phyloP scores from a whole-genome alignment of 2,797 vertebrate genomes.

The Rhinoraja longicauda region DNA sequence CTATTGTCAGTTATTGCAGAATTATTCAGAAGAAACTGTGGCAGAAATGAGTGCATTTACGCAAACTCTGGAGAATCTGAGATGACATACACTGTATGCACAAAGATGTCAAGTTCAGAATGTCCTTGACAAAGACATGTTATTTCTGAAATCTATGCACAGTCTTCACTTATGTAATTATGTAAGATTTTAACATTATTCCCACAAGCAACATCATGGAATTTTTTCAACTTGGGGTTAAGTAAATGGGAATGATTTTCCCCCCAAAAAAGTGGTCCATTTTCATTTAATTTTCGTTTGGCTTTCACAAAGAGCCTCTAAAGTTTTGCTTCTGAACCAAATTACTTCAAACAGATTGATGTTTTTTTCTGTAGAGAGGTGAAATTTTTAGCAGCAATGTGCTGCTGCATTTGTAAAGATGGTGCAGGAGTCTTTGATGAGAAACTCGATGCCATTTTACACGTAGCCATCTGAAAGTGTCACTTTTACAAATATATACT shows the following conservation, averaged over 20 bases:
- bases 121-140: neutral
- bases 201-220: neutral
- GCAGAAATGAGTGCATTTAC: neutral
- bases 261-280: too few species aligned
- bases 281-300: neutral
- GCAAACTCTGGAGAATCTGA: neutral
- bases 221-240: neutral
- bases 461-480: neutral
- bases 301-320: conserved; percentile 8
- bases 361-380: neutral
- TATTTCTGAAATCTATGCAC: neutral
- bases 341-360: neutral
- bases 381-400: neutral
- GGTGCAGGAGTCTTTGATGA: neutral
- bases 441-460: neutral
- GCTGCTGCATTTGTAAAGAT: neutral
- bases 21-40: neutral
- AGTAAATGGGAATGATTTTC: neutral
- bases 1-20: neutral
- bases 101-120: neutral
- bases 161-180: neutral
- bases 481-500: neutral
- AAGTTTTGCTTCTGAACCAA: neutral
- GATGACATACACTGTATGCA: neutral
- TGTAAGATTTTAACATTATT: neutral